phyloP scores from a whole-genome alignment of 2,113 vertebrate genomes.

The Cnemophilus loriae region DNA sequence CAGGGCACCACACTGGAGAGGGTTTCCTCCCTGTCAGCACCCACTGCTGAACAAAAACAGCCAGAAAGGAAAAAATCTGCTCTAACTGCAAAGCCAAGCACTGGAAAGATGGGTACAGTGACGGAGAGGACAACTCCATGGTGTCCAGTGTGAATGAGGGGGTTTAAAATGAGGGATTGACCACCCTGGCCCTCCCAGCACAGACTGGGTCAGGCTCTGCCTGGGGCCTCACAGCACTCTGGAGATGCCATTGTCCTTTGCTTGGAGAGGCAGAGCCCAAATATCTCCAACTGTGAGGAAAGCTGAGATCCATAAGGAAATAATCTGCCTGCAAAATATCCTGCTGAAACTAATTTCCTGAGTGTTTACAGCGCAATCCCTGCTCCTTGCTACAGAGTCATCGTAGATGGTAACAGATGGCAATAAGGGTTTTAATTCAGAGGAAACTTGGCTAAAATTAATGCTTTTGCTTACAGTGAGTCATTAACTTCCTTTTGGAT shows the following conservation, averaged over 20 bases:
- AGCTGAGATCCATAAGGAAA: conserved; percentile 49
- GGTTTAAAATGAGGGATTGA: neutral
- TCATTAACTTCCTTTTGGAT: conserved; percentile 35
- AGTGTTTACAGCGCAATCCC: conserved; percentile 25
- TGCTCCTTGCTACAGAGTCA: conserved; percentile 40
- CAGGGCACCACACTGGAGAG: neutral
- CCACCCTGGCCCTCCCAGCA: neutral
- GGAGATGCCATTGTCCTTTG: neutral
- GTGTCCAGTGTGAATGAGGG: neutral
- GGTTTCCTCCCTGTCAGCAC: neutral
- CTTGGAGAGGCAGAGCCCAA: neutral
- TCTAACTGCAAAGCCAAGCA: neutral
- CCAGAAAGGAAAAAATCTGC: neutral
- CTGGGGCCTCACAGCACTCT: neutral
- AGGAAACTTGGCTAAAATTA: conserved; percentile 52
- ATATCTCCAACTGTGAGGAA: neutral
- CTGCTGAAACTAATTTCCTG: conserved; percentile 56
- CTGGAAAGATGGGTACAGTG: neutral
- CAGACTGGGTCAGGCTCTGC: neutral
- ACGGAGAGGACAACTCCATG: neutral
- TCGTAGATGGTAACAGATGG: conserved; percentile 51
- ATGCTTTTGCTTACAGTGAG: conserved; percentile 51
- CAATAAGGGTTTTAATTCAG: conserved; percentile 47
- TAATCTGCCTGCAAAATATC: conserved; percentile 50
- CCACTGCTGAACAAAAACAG: neutral